A percentile compares a stretch with the other conserved stretches of the same genome.
These are phyloP conservation scores for Gisinianus flammeolus DNA, from an alignment of 2,888 invertebrate genomes.

Conservation along the genomic window DNA sequence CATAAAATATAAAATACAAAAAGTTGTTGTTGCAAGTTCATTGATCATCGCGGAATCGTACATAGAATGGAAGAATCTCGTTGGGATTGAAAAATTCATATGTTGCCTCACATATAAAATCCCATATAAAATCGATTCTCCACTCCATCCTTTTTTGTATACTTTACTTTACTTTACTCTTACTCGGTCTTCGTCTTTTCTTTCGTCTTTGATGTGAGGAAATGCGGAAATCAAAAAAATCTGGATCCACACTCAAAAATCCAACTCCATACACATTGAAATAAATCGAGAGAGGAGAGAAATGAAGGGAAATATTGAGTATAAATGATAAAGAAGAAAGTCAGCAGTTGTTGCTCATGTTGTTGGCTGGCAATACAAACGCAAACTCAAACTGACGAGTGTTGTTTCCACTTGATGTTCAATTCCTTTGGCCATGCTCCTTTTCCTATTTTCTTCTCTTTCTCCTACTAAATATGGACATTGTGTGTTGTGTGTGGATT, in stretches of 20 bases:
- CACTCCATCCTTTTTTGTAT: not conserved
- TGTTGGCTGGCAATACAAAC: no score
- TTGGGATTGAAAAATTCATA: not conserved
- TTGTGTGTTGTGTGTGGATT: no score
- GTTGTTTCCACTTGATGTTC: no score
- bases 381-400: no score
- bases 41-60: no score
- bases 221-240: not conserved
- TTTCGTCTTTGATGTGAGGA: not conserved
- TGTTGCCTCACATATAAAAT: not conserved
- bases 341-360: no score
- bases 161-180: not conserved
- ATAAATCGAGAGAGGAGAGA: not conserved
- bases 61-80: not conserved
- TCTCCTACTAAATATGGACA: no score
- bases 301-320: not conserved
- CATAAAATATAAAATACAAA: no score
- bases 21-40: no score
- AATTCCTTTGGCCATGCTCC: no score
- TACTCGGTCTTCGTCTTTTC: not conserved
- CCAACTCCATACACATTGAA: not conserved
- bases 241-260: not conserved
- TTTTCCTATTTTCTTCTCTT: no score
- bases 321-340: not conserved
- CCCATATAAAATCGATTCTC: not conserved